Evolutionary conservation across 2,797 vertebrate genomes (phyloP).

Genomic region (Molossus alvarezi): DNA sequence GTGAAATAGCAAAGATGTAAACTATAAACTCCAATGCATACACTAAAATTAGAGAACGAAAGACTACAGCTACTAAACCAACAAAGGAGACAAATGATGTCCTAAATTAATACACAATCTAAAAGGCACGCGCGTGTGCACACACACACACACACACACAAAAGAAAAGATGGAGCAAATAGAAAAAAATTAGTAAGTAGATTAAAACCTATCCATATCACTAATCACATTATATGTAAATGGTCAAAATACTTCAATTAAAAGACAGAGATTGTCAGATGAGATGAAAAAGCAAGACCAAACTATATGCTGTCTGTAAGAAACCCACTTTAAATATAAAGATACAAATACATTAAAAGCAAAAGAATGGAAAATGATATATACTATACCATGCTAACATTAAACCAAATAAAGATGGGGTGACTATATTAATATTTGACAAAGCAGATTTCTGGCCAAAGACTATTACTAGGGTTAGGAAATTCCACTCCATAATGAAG

Average conservation of each 20-base stretch:
- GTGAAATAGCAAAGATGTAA: not conserved
- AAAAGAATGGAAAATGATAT: slow-evolving; percentile 19
- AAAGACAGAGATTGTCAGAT: not conserved
- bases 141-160: not conserved
- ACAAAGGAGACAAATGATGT: not conserved
- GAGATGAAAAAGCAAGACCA: slow-evolving; percentile 4
- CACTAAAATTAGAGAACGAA: slow-evolving; percentile 14
- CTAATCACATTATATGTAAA: not conserved
- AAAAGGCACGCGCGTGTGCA: not conserved
- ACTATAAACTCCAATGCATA: not conserved
- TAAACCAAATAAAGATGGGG: slow-evolving; percentile 13
- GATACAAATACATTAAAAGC: not conserved
- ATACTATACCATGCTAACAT: not conserved
- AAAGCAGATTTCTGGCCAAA: slow-evolving; percentile 22
- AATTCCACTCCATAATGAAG: slow-evolving; percentile 9
- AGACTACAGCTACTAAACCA: not conserved
- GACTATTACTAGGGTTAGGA: not conserved
- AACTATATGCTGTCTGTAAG: not conserved
- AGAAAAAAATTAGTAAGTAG: not conserved
- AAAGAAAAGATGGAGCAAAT: not conserved
- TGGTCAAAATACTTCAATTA: not conserved
- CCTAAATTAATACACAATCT: not conserved
- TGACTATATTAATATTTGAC: not conserved
- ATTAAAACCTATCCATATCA: not conserved
- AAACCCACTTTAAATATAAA: slow-evolving; percentile 12